A percentile compares a stretch with the other conserved stretches of the same genome.
phyloP scores from a whole-genome alignment of 2,797 vertebrate genomes.

The Psittacula derbiana region DNA sequence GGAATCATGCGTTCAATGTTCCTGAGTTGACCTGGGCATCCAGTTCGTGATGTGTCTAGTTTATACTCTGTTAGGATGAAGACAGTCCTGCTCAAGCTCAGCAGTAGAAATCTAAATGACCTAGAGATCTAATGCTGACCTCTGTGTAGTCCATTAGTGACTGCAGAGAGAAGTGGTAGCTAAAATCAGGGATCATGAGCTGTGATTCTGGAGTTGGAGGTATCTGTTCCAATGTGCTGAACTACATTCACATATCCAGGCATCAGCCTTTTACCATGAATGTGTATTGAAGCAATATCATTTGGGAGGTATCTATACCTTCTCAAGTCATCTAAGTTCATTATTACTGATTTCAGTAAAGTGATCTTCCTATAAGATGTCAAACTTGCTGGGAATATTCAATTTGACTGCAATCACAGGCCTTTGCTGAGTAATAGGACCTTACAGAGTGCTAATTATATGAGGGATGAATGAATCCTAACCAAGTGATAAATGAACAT shows the following conservation, averaged over 20 bases:
- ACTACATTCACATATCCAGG: background rate
- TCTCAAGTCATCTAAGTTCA: background rate
- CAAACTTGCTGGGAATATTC: background rate
- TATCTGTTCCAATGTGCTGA: background rate
- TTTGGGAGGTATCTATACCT: background rate
- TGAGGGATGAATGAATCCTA: background rate
- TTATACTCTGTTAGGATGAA: background rate
- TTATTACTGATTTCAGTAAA: background rate
- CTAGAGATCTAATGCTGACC: background rate
- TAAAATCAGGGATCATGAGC: background rate
- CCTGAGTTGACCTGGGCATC: background rate
- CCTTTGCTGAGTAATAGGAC: background rate
- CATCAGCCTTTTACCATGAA: background rate
- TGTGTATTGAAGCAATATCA: background rate
- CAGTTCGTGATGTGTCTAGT: background rate
- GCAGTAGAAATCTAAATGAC: background rate
- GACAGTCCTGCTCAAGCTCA: background rate
- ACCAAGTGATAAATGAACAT: background rate
- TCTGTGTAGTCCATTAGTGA: background rate
- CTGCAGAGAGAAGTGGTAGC: background rate
- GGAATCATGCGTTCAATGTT: background rate
- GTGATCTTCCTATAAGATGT: background rate
- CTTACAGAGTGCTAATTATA: background rate
- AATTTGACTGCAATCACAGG: background rate
- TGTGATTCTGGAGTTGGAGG: background rate